Base-by-base conservation (phyloP, 1,140 invertebrate species). In the Dendroctonus ponderosae region DNA sequence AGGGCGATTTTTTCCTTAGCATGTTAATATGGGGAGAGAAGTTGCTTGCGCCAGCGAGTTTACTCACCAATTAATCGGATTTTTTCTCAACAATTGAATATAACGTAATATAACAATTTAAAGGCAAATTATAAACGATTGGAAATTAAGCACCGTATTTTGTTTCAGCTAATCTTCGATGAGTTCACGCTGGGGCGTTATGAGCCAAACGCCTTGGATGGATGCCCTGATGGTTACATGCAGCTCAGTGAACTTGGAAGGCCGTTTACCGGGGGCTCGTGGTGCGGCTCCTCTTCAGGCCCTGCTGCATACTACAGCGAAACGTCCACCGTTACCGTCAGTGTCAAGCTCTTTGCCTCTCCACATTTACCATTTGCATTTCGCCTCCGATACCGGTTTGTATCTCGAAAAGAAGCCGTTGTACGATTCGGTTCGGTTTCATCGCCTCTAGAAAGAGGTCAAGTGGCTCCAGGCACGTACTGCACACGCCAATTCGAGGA, bases 401-500 rank as follows among this genome's bases (percentile, higher is more conserved):
- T 91, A 15, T 84, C 87, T 7, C 82, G 85, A 14, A 82, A 85
- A 59, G 88, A 91, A 71, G 91, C 91, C 2, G 84, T 92, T 5
- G 91, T 92, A 1, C 80, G 88, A 63, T 88, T 92, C 71, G 91
- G 91, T 14, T 85, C 85, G 58, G 83, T 85, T 6, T 85, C 85
- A 62, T 82, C 89, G 49, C 87, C 89, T 11, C 80, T 91, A 66
- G 89, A 92, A 80, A 80, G 90, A 63, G 89, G 91, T 41, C 85
- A 87, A 52, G 87, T 91, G 26, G 90, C 92, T 15, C 91, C 91
- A 0, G 91, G 91, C 48, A 92, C 91, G 5, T 92, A 93, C 80
- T 94, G 92, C 79, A 92, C 91, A 48, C 84, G 91, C 56, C 90
- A 91, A 70, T 93, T 93, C 74, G 90, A 94, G 79, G 90, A 93